Evolutionary conservation across 2,797 vertebrate genomes (phyloP), one percentile per base, ranked within the genome.

Genomic region (Acanthiza pusilla): DNA sequence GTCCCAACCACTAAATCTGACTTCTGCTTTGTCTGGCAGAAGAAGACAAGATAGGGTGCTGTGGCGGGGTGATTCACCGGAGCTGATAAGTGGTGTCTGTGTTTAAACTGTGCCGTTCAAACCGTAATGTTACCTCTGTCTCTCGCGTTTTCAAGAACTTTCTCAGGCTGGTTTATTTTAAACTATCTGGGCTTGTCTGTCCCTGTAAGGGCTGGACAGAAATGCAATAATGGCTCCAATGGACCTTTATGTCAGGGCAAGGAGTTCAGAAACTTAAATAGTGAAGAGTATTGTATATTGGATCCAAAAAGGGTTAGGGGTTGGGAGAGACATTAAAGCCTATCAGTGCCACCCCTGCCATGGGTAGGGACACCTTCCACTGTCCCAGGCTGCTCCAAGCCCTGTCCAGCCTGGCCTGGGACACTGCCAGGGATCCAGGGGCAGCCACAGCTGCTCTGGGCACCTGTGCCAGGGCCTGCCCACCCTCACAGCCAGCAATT

Each of bases 1-100:
- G 3, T 83, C 96, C 94, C 94, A 92, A 77, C 97, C 96, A 70
- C 97, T 88, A 94, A 95, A 96, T 97, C 97, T 96, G 97, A 97
- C 97, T 96, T 97, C 94, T 91, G 97, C 96, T 97, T 97, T 97
- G 93, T 96, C 95, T 96, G 95, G 43, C 88, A 89, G 89, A 84
- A 55, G 81, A 92, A 91, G 58, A 57, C 94, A 76, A 89, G 97
- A 96, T 94, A 94, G 91, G 95, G 92, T 94, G 78, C 94, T 96
- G 97, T 84, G 94, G 96, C 94, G 61, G 91, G 84, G 91, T 96
- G 97, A 97, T 96, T 94, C 79, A 43, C 93, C 43, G 11, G 71
- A 42, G 85, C 91, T 88, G 96, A 96, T 97, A 97, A 94, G 92
- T 23, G 60, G 40, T 81, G 74, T 94, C 95, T 96, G 57, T 72